Conservation (phyloP, 2,113 vertebrate species). For the Elephas maximus region DNA sequence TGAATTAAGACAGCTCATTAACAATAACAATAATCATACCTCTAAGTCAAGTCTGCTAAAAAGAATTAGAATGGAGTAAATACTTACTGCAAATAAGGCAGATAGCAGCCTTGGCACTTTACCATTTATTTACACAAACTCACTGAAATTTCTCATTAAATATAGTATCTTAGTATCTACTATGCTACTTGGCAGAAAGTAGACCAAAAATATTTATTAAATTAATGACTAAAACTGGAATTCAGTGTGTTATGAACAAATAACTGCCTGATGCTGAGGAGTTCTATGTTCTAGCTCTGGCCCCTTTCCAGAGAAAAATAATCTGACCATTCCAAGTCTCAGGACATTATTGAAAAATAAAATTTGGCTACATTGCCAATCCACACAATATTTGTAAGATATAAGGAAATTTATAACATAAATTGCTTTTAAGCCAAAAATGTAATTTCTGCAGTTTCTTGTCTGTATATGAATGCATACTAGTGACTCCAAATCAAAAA, state of each 20-base stretch:
- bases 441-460: background rate
- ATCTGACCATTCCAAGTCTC: background rate
- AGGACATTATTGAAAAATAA: background rate
- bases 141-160: constrained; percentile 16
- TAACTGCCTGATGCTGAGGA: background rate
- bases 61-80: constrained; percentile 41
- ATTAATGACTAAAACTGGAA: background rate
- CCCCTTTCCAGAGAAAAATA: background rate
- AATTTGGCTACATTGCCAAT: background rate
- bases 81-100: constrained; percentile 30
- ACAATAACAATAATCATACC: background rate
- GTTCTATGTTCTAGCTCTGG: background rate
- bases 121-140: constrained; percentile 39
- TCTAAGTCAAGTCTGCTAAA: constrained; percentile 13
- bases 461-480: background rate
- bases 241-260: background rate
- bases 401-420: background rate
- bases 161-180: background rate
- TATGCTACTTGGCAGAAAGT: background rate
- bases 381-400: background rate
- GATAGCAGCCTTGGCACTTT: background rate
- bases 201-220: background rate
- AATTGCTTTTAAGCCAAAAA: constrained; percentile 39
- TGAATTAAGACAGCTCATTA: constrained; percentile 56
- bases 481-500: constrained; percentile 41